phyloP scores from a whole-genome alignment of 2,797 vertebrate species.

The Miichthys miiuy region DNA sequence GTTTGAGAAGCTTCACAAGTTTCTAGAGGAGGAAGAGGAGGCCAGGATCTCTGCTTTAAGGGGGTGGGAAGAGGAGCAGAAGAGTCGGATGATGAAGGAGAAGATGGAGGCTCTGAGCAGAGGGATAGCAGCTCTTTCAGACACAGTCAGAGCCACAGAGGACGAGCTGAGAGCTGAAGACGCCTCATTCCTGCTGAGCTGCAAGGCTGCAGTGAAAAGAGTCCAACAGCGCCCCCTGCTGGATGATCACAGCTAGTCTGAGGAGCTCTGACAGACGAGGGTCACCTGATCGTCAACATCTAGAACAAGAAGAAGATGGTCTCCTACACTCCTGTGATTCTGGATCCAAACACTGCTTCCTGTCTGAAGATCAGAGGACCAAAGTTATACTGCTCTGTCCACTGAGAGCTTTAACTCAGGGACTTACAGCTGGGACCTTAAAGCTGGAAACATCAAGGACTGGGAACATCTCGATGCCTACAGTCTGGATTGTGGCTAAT shows the following conservation, averaged over 20 bases:
- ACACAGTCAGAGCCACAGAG: conserved; percentile 40
- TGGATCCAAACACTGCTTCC: conserved; percentile 60
- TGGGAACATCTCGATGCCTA: conserved; percentile 50
- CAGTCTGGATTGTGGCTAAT: conserved; percentile 58
- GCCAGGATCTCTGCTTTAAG: conserved; percentile 52
- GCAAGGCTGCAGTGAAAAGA: conserved; percentile 37
- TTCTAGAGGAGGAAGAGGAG: conserved; percentile 54
- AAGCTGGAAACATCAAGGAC: conserved; percentile 35
- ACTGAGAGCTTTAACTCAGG: conserved; percentile 56
- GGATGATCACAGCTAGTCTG: conserved; percentile 29
- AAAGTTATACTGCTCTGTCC: conserved; percentile 47
- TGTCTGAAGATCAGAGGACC: conserved; percentile 48
- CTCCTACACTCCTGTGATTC: conserved; percentile 54
- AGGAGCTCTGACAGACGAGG: conserved; percentile 61
- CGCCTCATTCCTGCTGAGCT: conserved; percentile 50
- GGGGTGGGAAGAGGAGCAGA: conserved; percentile 52
- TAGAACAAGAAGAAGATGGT: conserved; percentile 61
- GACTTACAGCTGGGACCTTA: conserved; percentile 53
- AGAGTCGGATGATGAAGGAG: conserved; percentile 36
- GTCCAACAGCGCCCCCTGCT: conserved; percentile 33
- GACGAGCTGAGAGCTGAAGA: conserved; percentile 45
- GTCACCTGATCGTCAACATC: conserved; percentile 65
- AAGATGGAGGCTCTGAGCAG: conserved; percentile 33
- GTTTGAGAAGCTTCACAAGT: conserved; percentile 59
- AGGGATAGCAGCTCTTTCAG: conserved; percentile 42